Evolutionary conservation across 2,113 vertebrate genomes (phyloP).

Genomic region (Nesoenas mayeri): DNA sequence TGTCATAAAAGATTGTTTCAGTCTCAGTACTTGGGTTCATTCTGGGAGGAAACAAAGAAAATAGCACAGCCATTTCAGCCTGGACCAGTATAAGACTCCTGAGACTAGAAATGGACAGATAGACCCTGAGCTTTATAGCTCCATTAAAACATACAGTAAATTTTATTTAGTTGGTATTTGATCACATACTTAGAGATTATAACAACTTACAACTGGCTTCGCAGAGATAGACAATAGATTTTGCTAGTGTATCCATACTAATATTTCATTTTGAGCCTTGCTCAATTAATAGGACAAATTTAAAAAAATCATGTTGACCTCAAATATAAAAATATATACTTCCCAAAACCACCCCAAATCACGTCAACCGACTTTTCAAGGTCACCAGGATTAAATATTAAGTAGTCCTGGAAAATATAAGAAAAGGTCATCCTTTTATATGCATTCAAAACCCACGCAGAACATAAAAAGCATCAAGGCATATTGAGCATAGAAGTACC

Average conservation of each 20-base stretch:
- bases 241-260: not conserved
- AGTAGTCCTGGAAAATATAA: not conserved
- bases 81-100: not conserved
- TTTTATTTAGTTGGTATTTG: not conserved
- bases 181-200: not conserved
- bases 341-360: not conserved
- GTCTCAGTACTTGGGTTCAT: not conserved
- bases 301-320: not conserved
- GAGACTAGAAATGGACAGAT: not conserved
- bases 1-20: not conserved
- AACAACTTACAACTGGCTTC: not conserved
- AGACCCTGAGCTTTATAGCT: not conserved
- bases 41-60: not conserved
- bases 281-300: not conserved
- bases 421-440: not conserved
- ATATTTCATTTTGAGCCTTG: not conserved
- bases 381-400: not conserved
- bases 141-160: not conserved
- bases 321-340: not conserved
- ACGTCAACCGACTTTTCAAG: not conserved
- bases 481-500: not conserved
- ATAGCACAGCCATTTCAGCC: not conserved
- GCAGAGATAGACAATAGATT: not conserved
- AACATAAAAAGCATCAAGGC: not conserved
- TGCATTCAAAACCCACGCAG: not conserved